phyloP scores from a whole-genome alignment of 2,888 invertebrate genomes.

The Chelonus formosanus region DNA sequence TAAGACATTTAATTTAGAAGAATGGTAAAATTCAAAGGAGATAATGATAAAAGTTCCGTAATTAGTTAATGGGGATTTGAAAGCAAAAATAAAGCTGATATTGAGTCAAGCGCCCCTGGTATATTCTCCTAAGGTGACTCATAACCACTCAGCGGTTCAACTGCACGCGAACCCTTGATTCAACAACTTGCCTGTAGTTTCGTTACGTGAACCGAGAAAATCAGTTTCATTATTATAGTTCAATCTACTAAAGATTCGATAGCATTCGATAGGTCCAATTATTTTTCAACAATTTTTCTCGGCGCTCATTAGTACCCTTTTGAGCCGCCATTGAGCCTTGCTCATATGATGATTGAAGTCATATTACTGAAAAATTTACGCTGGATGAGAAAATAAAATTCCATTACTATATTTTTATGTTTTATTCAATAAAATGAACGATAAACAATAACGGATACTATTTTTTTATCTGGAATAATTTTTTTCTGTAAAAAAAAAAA shows the following conservation, averaged over 20 bases:
- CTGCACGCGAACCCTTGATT: constrained; percentile 56
- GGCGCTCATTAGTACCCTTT: constrained; percentile 28
- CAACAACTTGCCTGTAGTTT: constrained; percentile 54
- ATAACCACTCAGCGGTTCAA: constrained; percentile 55
- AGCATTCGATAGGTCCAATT: constrained; percentile 51
- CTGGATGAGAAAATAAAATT: constrained; percentile 24
- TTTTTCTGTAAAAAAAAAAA: too few species aligned
- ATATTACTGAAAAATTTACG: constrained; percentile 24
- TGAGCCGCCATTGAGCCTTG: constrained; percentile 17
- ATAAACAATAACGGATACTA: too few species aligned
- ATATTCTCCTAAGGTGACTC: constrained; percentile 55
- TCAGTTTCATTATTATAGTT: constrained; percentile 56
- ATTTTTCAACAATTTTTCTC: constrained; percentile 39
- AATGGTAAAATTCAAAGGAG: too few species aligned
- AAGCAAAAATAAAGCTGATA: constrained; percentile 17
- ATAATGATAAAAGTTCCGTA: background rate
- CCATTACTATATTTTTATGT: too few species aligned
- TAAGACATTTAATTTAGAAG: too few species aligned
- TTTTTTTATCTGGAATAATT: too few species aligned
- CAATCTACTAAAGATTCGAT: constrained; percentile 53
- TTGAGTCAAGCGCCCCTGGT: constrained; percentile 45
- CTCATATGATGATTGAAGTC: constrained; percentile 27
- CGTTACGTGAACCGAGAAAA: constrained; percentile 61
- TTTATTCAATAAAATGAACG: too few species aligned
- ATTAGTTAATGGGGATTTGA: background rate